Evolutionary conservation across 2,113 vertebrate species (phyloP).

Genomic region (Ailuropoda melanoleuca): DNA sequence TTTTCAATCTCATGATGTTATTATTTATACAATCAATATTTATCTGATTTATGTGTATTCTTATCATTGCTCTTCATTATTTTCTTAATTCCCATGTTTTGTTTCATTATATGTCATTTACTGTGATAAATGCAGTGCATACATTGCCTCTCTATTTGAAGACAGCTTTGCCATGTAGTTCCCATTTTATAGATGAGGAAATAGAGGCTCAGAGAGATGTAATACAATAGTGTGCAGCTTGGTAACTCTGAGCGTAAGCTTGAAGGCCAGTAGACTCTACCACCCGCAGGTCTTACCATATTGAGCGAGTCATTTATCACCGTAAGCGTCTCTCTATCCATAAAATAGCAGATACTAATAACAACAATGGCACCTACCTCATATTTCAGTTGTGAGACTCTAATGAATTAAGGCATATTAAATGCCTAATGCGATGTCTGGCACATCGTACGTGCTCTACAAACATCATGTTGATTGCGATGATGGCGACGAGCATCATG

Average conservation of each 20-base stretch:
- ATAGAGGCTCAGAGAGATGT: neutral
- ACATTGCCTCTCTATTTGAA: neutral
- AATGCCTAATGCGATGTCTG: neutral
- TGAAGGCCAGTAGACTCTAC: neutral
- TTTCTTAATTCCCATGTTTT: neutral
- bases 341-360: neutral
- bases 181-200: neutral
- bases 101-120: neutral
- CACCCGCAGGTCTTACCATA: neutral
- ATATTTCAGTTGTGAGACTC: neutral
- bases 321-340: neutral
- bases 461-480: fast-evolving
- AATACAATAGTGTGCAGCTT: neutral
- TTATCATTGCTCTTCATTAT: neutral
- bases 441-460: fast-evolving
- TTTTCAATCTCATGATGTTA: neutral
- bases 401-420: neutral
- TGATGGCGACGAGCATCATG: too few species aligned
- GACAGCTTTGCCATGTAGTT: neutral
- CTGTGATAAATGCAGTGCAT: neutral
- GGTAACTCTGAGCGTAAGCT: neutral
- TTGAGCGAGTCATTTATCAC: neutral
- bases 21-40: neutral
- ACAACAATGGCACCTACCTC: neutral
- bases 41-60: neutral